Evolutionary conservation across 2,888 invertebrate species (phyloP).

Genomic region (Melanostoma mellinum): DNA sequence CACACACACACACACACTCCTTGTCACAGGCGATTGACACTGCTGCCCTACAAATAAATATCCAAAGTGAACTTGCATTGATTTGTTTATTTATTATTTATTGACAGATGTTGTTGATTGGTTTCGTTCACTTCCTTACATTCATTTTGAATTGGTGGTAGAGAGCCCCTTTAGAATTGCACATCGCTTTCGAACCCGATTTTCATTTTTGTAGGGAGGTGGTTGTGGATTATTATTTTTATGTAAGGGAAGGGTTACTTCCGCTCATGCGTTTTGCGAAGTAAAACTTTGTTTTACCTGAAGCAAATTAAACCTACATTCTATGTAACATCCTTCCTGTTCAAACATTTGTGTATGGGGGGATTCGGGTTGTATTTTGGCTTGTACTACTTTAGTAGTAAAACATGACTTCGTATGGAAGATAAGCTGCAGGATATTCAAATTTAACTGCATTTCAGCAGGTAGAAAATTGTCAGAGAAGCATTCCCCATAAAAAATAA

Average conservation of each 20-base stretch:
- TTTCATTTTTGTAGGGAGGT: not conserved
- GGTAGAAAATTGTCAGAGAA: too few species aligned
- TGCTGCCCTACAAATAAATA: conserved; percentile 23
- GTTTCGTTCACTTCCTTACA: conserved; percentile 39
- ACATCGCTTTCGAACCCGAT: too few species aligned
- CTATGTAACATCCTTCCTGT: too few species aligned
- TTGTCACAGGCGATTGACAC: not conserved
- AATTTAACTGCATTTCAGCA: too few species aligned
- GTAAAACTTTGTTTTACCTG: not conserved
- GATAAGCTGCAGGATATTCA: too few species aligned
- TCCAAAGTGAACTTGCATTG: not conserved
- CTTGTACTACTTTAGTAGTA: too few species aligned
- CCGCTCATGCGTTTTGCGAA: conserved; percentile 34
- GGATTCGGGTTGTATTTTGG: too few species aligned
- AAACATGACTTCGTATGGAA: too few species aligned
- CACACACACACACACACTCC: not conserved
- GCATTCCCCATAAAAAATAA: too few species aligned
- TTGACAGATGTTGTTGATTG: conserved; percentile 40
- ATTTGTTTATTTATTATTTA: conserved; percentile 22
- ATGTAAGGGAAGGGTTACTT: conserved; percentile 1
- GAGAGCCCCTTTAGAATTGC: too few species aligned
- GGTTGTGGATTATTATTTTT: not conserved
- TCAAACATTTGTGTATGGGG: too few species aligned
- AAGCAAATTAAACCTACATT: conserved; percentile 5
- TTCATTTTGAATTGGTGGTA: not conserved